Conservation (phyloP, 2,113 vertebrate species). For the Mesocricetus auratus region DNA sequence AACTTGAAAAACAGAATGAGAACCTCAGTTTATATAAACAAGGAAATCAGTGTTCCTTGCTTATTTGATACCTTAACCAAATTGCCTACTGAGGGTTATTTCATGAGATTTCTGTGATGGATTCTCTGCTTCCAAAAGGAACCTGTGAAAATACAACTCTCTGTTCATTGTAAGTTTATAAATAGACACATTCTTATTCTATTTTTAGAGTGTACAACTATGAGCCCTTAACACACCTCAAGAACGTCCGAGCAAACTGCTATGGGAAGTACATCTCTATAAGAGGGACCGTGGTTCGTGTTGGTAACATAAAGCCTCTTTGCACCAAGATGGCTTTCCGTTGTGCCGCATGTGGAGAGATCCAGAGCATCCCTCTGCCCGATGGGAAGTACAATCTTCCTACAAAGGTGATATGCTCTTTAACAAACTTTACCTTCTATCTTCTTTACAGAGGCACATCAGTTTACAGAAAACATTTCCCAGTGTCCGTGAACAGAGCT, state of each 20-base stretch:
- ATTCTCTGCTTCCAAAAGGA: slow-evolving; percentile 29
- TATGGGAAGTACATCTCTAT: slow-evolving; percentile 94
- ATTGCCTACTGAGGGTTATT: slow-evolving; percentile 31
- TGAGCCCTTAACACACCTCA: slow-evolving; percentile 93
- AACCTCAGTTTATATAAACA: slow-evolving; percentile 26
- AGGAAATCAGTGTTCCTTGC: neutral
- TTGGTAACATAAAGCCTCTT: slow-evolving; percentile 95
- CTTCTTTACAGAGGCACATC: neutral
- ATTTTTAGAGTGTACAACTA: slow-evolving; percentile 95
- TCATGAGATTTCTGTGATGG: slow-evolving; percentile 18
- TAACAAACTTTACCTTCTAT: neutral
- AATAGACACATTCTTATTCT: slow-evolving; percentile 10
- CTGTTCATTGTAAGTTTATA: slow-evolving; percentile 54
- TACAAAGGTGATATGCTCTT: slow-evolving; percentile 89
- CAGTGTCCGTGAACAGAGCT: slow-evolving; percentile 12
- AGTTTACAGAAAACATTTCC: neutral
- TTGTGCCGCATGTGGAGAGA: slow-evolving; percentile 90
- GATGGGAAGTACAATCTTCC: slow-evolving; percentile 95
- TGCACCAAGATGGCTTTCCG: slow-evolving; percentile 95
- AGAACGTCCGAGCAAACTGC: slow-evolving; percentile 93
- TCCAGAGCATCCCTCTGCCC: slow-evolving; percentile 90
- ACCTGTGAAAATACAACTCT: slow-evolving; percentile 24
- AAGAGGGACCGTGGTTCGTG: slow-evolving; percentile 95
- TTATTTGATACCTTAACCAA: neutral
- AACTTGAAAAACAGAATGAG: neutral